These are phyloP conservation scores for Amphiura filiformis DNA, from an alignment of 35 echinoderm and acorn worm species.

Conservation along the genomic window DNA sequence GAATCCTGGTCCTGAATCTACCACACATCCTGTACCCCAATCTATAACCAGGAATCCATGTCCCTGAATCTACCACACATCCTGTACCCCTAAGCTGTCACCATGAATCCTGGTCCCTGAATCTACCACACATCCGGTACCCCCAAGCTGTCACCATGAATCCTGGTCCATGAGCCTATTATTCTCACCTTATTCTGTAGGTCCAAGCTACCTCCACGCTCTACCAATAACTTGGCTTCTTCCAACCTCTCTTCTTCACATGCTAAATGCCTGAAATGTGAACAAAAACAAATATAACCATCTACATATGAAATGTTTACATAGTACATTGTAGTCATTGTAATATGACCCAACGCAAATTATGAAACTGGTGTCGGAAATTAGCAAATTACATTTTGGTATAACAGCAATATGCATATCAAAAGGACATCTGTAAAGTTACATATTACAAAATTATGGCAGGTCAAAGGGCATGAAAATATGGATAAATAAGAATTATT, in stretches of 20 bases:
- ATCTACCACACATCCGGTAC: conserved; percentile 44
- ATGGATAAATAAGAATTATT: no score
- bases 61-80: background rate
- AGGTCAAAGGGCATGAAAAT: no score
- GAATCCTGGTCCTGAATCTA: no score
- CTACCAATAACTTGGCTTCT: conserved; percentile 49
- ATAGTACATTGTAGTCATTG: no score
- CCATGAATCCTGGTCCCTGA: background rate
- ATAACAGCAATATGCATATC: no score
- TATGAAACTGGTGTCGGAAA: no score
- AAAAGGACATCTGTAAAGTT: no score
- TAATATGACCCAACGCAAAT: conserved; percentile 26
- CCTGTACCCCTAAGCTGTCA: no score
- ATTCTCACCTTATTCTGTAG: conserved; percentile 66
- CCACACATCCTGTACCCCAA: background rate
- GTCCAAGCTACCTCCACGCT: conserved; percentile 60
- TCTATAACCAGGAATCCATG: background rate
- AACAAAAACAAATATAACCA: background rate
- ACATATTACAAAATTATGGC: no score
- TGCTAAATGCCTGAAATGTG: conserved; percentile 62
- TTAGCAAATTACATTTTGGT: no score
- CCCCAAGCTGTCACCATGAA: background rate
- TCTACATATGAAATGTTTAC: no score
- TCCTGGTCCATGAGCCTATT: background rate
- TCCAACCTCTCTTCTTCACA: conserved; percentile 89